A percentile compares a stretch with the other conserved stretches of the same genome.
phyloP scores from a whole-genome alignment of 2,797 vertebrate genomes.

The Coregonus sp. region DNA sequence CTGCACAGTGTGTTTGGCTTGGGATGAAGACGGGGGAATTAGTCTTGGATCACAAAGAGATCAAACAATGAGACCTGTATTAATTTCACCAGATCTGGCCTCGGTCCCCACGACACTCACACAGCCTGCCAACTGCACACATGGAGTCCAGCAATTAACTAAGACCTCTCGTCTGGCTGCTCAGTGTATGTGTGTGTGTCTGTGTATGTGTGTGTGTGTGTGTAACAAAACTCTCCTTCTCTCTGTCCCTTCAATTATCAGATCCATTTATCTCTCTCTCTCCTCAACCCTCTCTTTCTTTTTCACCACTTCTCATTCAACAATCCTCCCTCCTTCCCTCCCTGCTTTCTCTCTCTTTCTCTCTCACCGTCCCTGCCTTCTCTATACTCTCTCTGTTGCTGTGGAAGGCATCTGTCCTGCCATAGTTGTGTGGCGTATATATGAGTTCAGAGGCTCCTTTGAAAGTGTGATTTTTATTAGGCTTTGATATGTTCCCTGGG shows the following conservation, averaged over 20 bases:
- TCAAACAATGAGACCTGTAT: slow-evolving; percentile 23
- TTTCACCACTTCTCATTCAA: too few relatives aligned
- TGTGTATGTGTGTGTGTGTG: too few relatives aligned
- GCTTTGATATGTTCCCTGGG: slow-evolving; percentile 56
- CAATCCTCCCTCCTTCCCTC: too few relatives aligned
- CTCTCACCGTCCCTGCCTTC: neutral
- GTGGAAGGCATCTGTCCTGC: slow-evolving; percentile 28
- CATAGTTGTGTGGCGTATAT: slow-evolving; percentile 1
- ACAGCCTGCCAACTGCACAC: slow-evolving; percentile 45
- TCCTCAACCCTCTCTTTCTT: neutral
- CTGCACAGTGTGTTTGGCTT: neutral
- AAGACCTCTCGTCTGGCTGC: slow-evolving; percentile 23
- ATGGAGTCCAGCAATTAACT: slow-evolving; percentile 52
- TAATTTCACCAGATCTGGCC: slow-evolving; percentile 4
- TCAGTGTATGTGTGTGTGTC: neutral
- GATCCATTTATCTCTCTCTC: slow-evolving; percentile 6
- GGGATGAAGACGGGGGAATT: neutral
- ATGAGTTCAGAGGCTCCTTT: slow-evolving; percentile 39
- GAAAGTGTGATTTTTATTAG: slow-evolving; percentile 41
- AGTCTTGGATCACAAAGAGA: slow-evolving; percentile 18
- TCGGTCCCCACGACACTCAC: slow-evolving; percentile 2
- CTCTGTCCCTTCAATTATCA: neutral
- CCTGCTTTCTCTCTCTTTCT: neutral
- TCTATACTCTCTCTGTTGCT: neutral
- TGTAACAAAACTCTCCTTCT: neutral